phyloP scores from a whole-genome alignment of 2,113 vertebrate genomes.

The Melanostigma gelatinosum region DNA sequence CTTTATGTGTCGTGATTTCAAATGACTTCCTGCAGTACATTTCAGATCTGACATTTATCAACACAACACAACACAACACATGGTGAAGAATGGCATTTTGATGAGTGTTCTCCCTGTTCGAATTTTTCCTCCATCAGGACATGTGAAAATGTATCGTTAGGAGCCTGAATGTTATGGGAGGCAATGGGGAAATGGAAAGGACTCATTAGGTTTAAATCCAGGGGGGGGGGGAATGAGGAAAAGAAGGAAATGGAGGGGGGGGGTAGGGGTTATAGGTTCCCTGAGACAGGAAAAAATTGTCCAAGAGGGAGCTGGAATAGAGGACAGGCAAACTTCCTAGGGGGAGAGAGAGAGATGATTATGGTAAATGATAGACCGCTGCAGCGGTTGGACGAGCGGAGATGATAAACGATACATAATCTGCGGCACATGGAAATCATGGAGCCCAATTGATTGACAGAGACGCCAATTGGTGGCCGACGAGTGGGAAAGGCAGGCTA shows the following conservation, averaged over 20 bases:
- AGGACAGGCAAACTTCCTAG: slow-evolving; percentile 45
- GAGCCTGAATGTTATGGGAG: slow-evolving; percentile 46
- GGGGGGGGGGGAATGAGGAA: neutral
- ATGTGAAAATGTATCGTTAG: slow-evolving; percentile 20
- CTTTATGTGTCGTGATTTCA: neutral
- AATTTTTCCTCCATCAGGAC: slow-evolving; percentile 34
- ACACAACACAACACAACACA: slow-evolving; percentile 1
- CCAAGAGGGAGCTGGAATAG: slow-evolving; percentile 37
- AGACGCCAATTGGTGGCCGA: slow-evolving; percentile 71
- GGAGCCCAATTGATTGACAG: slow-evolving; percentile 72
- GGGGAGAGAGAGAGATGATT: slow-evolving; percentile 60
- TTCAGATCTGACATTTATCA: slow-evolving; percentile 9
- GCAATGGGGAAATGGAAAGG: slow-evolving; percentile 55
- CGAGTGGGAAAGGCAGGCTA: slow-evolving; percentile 64
- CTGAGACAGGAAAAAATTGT: slow-evolving; percentile 56
- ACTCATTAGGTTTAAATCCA: slow-evolving; percentile 68
- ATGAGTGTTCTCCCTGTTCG: slow-evolving; percentile 27
- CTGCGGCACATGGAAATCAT: slow-evolving; percentile 65
- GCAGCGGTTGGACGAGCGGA: slow-evolving; percentile 63
- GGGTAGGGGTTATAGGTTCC: slow-evolving; percentile 47
- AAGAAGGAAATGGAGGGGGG: slow-evolving; percentile 26
- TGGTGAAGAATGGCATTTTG: slow-evolving; percentile 14
- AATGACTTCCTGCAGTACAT: neutral
- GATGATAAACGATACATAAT: slow-evolving; percentile 74
- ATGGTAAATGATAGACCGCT: slow-evolving; percentile 73